Evolutionary conservation across 1,140 invertebrate genomes (phyloP).

Genomic region (Heterodera schachtii): DNA sequence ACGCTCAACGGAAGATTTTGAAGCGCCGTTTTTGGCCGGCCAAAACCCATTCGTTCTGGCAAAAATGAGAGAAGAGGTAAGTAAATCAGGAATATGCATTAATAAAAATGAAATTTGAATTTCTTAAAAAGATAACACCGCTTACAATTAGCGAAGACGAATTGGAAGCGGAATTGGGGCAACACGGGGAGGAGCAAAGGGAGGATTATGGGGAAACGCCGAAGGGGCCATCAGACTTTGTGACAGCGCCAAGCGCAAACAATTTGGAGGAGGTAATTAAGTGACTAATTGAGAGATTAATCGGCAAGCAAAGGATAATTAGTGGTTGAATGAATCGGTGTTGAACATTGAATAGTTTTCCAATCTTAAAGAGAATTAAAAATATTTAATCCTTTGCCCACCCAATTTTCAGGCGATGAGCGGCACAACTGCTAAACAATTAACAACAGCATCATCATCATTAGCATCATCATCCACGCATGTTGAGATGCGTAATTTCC

Average conservation of each 20-base stretch:
- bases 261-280: conserved; percentile 4
- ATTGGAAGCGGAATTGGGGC: conserved; percentile 41
- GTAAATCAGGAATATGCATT: background rate
- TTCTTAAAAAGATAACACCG: conserved; percentile 25
- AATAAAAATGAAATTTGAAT: conserved; percentile 2
- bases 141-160: conserved; percentile 43
- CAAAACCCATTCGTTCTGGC: background rate
- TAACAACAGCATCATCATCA: background rate
- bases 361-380: too few species aligned
- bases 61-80: background rate
- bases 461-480: background rate
- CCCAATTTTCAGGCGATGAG: too few species aligned
- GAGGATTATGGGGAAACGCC: background rate
- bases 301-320: too few species aligned
- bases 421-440: too few species aligned
- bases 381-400: too few species aligned
- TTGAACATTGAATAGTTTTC: too few species aligned
- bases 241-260: conserved; percentile 20
- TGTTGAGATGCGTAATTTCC: conserved; percentile 5
- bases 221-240: conserved; percentile 25
- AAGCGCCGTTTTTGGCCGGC: background rate
- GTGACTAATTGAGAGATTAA: too few species aligned
- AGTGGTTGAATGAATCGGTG: too few species aligned
- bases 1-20: conserved; percentile 4
- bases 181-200: background rate